These are phyloP conservation scores for Mesoclemmys tuberculata DNA, from an alignment of 2,113 vertebrate species.

Conservation along the genomic window DNA sequence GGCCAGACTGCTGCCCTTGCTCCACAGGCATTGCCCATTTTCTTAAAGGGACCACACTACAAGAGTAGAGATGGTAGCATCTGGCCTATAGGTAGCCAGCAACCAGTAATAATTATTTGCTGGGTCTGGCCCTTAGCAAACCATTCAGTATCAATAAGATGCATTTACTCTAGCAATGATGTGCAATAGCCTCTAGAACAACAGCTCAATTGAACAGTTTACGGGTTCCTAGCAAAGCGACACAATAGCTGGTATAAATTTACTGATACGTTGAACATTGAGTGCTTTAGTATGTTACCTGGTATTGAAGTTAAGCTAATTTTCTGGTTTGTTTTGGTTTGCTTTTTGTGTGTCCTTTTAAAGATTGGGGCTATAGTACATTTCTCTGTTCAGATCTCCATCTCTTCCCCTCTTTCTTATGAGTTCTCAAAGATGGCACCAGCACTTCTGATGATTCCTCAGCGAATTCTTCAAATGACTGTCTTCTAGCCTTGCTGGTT, in stretches of 20 bases:
- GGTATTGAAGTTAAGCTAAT: not conserved
- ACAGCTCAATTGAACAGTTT: not conserved
- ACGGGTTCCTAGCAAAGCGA: not conserved
- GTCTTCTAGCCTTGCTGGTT: not conserved
- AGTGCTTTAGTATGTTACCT: not conserved
- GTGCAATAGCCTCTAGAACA: too few relatives aligned
- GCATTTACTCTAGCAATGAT: not conserved
- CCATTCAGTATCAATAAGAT: not conserved
- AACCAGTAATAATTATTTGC: not conserved
- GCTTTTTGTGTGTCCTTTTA: not conserved
- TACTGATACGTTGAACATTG: not conserved
- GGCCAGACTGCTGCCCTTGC: too few relatives aligned
- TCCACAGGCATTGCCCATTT: not conserved
- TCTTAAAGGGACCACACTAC: not conserved
- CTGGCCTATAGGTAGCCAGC: accelerated
- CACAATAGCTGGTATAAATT: not conserved
- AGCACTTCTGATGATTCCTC: accelerated
- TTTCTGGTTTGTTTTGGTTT: not conserved
- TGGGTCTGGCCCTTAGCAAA: not conserved
- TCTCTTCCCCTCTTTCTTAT: not conserved
- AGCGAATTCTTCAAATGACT: accelerated
- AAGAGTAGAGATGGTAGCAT: not conserved
- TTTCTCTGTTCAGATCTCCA: not conserved
- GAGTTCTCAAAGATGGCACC: not conserved
- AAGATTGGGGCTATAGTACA: not conserved